phyloP scores from a whole-genome alignment of 2,797 vertebrate genomes.

The Pampus argenteus region DNA sequence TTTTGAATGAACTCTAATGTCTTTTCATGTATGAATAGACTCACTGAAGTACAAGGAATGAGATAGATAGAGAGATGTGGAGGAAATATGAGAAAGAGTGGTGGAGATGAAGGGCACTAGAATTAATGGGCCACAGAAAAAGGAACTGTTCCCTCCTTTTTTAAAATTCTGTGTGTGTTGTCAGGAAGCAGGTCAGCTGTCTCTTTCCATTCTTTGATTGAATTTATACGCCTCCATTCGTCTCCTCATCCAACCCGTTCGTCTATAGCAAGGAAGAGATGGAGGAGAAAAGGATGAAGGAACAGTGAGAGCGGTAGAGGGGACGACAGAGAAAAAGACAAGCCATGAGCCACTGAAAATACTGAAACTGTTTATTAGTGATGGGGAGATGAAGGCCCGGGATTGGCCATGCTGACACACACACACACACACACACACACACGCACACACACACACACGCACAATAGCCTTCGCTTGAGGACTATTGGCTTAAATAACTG shows the following conservation, averaged over 20 bases:
- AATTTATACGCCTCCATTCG: neutral
- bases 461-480: neutral
- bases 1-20: slow-evolving; percentile 9
- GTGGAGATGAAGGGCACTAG: neutral
- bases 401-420: neutral
- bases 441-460: slow-evolving; percentile 12
- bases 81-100: neutral
- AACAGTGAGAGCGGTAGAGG: neutral
- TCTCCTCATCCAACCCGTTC: neutral
- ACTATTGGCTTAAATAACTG: slow-evolving; percentile 22
- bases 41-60: neutral
- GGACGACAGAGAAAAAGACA: slow-evolving; percentile 1
- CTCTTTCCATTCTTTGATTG: slow-evolving; percentile 7
- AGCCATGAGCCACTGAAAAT: neutral
- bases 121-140: neutral
- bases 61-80: neutral
- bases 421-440: slow-evolving; percentile 6
- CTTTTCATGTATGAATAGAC: slow-evolving; percentile 8
- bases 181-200: slow-evolving; percentile 42
- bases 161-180: neutral
- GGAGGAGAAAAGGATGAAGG: neutral
- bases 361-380: neutral
- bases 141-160: neutral
- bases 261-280: slow-evolving; percentile 19
- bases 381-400: neutral